These are phyloP conservation scores for Aspidiotus rigidus DNA, from an alignment of 2,888 invertebrate genomes.

Conservation along the genomic window DNA sequence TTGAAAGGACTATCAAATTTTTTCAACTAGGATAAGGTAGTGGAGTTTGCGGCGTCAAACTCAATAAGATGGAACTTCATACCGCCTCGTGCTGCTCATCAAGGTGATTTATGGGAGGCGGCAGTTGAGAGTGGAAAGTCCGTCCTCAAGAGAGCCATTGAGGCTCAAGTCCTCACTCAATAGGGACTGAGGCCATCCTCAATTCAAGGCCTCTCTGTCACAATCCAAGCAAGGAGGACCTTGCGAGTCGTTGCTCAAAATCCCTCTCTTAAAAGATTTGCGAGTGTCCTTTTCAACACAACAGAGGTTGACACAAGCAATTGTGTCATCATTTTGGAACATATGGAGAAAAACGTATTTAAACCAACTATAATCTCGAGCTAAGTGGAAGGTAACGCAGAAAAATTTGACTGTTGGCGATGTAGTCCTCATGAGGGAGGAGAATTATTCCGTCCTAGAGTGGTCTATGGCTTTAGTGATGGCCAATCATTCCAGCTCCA, in stretches of 20 bases:
- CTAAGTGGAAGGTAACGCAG: neutral
- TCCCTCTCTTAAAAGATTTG: neutral
- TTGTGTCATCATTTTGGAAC: neutral
- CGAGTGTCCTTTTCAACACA: neutral
- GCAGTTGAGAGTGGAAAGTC: neutral
- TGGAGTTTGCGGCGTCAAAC: neutral
- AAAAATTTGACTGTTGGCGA: neutral
- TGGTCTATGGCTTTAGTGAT: neutral
- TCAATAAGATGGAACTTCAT: neutral
- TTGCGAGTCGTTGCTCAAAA: neutral
- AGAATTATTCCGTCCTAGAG: neutral
- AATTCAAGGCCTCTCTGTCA: too few relatives aligned
- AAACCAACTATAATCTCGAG: neutral
- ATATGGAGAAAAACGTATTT: neutral
- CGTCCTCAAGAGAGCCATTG: neutral
- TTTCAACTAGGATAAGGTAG: neutral
- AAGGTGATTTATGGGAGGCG: neutral
- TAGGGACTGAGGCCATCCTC: neutral
- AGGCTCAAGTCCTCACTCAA: neutral
- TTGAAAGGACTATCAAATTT: too few relatives aligned
- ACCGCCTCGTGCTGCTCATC: neutral
- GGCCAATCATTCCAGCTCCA: too few relatives aligned
- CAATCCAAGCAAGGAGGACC: neutral
- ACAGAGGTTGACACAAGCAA: neutral
- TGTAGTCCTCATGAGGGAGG: neutral